Base-by-base conservation (phyloP, 2,888 invertebrate species). In the Cylindroiulus punctatus region DNA sequence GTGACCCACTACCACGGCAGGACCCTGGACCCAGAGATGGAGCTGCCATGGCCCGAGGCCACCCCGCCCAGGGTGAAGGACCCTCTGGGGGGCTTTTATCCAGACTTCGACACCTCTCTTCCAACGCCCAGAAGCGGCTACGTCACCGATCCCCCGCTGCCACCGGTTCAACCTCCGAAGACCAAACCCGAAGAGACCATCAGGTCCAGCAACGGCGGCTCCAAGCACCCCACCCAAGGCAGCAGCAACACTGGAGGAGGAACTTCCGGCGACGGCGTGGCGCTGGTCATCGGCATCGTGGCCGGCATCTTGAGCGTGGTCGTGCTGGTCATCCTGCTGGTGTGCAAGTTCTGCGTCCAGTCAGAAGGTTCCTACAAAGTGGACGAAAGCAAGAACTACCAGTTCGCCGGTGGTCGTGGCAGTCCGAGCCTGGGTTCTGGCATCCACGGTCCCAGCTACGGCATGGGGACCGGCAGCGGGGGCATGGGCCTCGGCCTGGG, bases 361-460 rank as follows among this genome's bases (percentile, higher is more conserved):
- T 94, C 96, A 85, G 97, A 97, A 90, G 95, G 95, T n/a, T 95
- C 95, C 86, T 98, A 97, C 91, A 98, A 98, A 91, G 95, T 97
- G 87, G 97, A 98, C 90, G 96, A 97, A 89, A 95, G 94, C 90
- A 94, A 95, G 90, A 94, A 94, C 90, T 94, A 93, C 87, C 88
- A 89, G 85, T 88, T 89, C 85, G 88, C 87, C 26, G 88, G 87
- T 86, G 88, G 84, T 85, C 88, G 82, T 8, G 86, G 84, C 36
- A 86, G 86, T 14, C 52, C 86, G 10, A 85, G 85, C n/a, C 76
- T 85, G 12, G 81, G 76, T n/a, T 85, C 85, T 7, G 85, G 85
- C 4, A 85, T 85, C 22, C 85, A 85, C 42, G 81, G 85, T 12
- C 42, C 85, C 40, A 85, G 86, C 30, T 81, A 82, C 65, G 86